phyloP scores from a whole-genome alignment of 2,888 invertebrate genomes.

The Drosophila niveifrons region DNA sequence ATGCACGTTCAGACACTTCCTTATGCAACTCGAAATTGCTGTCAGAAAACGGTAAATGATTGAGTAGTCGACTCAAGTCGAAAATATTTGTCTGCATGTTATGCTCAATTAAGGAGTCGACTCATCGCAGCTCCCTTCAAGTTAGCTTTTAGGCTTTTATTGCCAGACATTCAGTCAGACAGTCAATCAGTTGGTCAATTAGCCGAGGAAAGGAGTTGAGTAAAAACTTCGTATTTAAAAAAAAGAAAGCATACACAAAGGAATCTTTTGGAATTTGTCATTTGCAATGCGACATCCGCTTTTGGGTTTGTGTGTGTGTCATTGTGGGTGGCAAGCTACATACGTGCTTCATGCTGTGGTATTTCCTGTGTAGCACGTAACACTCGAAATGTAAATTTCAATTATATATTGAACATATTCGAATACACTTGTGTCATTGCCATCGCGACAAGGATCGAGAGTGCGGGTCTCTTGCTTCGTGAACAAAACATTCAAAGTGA shows the following conservation, averaged over 20 bases:
- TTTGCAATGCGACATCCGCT: constrained; percentile 41
- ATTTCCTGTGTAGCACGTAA: constrained; percentile 35
- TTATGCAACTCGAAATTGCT: constrained; percentile 40
- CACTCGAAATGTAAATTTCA: constrained; percentile 9
- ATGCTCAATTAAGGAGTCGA: neutral
- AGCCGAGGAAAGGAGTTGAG: constrained; percentile 1
- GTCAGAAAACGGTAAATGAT: constrained; percentile 20
- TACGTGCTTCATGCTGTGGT: constrained; percentile 8
- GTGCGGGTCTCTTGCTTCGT: constrained; percentile 6
- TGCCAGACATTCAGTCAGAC: constrained; percentile 3
- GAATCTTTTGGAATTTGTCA: constrained; percentile 17
- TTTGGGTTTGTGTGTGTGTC: constrained; percentile 2
- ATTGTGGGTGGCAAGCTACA: constrained; percentile 18
- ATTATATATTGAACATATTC: constrained; percentile 12
- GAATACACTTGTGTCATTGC: constrained; percentile 46
- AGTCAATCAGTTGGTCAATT: constrained; percentile 21
- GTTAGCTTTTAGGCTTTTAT: neutral
- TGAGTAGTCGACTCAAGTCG: neutral
- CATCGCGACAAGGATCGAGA: constrained; percentile 42
- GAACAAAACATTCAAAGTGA: neutral
- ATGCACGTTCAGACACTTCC: constrained; percentile 54
- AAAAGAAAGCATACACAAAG: constrained; percentile 47
- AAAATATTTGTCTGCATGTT: constrained; percentile 11
- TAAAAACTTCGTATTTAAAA: neutral
- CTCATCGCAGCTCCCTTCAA: neutral